phyloP scores from a whole-genome alignment of 1,140 invertebrate species.

The Danaus melanippus region DNA sequence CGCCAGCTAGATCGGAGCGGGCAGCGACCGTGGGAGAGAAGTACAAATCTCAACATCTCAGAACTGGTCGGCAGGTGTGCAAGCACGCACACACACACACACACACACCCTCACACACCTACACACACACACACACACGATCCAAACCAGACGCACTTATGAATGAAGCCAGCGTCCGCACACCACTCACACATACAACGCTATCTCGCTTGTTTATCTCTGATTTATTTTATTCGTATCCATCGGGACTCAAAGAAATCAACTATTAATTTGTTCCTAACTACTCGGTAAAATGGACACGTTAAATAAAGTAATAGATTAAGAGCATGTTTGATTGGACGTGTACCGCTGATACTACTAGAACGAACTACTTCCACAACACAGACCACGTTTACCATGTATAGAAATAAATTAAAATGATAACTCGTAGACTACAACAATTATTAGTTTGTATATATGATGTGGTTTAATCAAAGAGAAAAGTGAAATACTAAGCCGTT shows the following conservation, averaged over 20 bases:
- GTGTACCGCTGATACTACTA: constrained; percentile 24
- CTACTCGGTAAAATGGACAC: constrained; percentile 49
- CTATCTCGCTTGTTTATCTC: constrained; percentile 63
- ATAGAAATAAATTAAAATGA: constrained; percentile 8
- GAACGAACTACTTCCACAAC: constrained; percentile 14
- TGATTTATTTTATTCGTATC: constrained; percentile 65
- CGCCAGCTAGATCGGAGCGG: constrained; percentile 56
- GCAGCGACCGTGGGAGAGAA: constrained; percentile 67
- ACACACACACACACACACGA: constrained; percentile 18
- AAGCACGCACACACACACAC: constrained; percentile 29
- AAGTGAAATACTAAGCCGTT: too few relatives aligned
- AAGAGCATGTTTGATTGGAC: constrained; percentile 35
- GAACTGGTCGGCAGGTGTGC: constrained; percentile 71
- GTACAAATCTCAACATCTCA: constrained; percentile 71
- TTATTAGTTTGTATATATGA: too few relatives aligned
- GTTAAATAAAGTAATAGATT: constrained; percentile 59
- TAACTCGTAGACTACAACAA: too few relatives aligned
- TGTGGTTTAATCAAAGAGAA: too few relatives aligned
- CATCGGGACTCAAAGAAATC: constrained; percentile 52
- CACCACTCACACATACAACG: constrained; percentile 32
- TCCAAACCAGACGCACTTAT: constrained; percentile 54
- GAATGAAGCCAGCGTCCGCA: constrained; percentile 56
- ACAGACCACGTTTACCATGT: constrained; percentile 20
- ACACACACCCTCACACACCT: constrained; percentile 29
- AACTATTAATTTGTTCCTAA: constrained; percentile 61